phyloP scores from a whole-genome alignment of 2,113 vertebrate genomes.

The Cyrtonyx montezumae region DNA sequence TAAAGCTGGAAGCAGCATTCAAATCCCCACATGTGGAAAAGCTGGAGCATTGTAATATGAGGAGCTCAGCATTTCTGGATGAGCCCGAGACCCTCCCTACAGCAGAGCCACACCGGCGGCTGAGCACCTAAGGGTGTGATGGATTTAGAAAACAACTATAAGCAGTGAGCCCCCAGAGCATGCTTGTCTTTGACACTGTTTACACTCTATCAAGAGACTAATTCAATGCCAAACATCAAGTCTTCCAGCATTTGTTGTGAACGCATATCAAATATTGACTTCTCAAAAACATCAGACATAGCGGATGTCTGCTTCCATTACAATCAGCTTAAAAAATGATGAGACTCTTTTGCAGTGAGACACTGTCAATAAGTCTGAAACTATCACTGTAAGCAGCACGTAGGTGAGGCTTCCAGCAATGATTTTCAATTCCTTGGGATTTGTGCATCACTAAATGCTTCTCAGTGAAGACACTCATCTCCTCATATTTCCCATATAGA shows the following conservation, averaged over 20 bases:
- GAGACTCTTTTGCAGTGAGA: background rate
- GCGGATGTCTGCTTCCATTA: background rate
- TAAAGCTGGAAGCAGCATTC: background rate
- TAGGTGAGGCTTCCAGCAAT: background rate
- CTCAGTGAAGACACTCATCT: background rate
- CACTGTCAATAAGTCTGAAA: background rate
- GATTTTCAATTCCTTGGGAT: background rate
- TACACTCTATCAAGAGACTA: background rate
- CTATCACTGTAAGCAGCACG: background rate
- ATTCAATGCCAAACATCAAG: background rate
- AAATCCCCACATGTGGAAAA: background rate
- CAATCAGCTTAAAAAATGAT: background rate
- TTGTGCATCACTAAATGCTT: background rate
- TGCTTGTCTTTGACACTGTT: background rate
- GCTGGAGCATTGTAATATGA: background rate
- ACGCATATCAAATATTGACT: background rate
- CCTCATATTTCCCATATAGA: fast-evolving
- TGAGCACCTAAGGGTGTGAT: background rate
- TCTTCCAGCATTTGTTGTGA: background rate
- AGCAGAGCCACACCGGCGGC: background rate
- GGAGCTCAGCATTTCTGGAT: background rate
- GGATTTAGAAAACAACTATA: background rate
- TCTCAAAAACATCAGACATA: background rate
- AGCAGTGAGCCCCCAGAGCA: background rate
- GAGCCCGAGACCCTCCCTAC: background rate